Evolutionary conservation across 2,113 vertebrate genomes (phyloP).

Genomic region (Pseudolaguvia tuberculata): DNA sequence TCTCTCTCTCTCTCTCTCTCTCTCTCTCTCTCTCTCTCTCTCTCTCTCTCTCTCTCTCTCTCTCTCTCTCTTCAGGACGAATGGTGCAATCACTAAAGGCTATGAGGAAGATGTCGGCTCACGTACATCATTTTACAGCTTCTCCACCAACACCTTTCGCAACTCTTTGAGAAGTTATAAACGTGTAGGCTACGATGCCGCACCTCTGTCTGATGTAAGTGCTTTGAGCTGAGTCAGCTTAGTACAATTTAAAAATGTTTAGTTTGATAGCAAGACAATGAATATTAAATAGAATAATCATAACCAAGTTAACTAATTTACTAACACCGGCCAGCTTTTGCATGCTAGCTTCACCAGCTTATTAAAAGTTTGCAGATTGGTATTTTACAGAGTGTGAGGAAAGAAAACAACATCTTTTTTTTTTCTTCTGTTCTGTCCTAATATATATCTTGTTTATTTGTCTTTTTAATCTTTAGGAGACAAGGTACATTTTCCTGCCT

Average conservation of each 20-base stretch:
- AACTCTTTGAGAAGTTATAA: conserved; percentile 70
- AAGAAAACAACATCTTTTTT: neutral
- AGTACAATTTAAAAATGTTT: neutral
- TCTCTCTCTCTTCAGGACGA: conserved; percentile 60
- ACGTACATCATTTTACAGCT: conserved; percentile 74
- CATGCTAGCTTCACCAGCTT: neutral
- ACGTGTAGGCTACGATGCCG: conserved; percentile 50
- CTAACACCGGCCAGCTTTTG: neutral
- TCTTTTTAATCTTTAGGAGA: conserved; percentile 61
- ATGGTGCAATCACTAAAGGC: conserved; percentile 68
- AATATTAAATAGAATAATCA: too few species aligned
- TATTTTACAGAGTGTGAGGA: neutral
- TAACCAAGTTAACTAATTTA: too few species aligned
- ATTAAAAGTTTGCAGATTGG: neutral
- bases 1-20: too few species aligned
- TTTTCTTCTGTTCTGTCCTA: neutral
- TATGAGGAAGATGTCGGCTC: conserved; percentile 73
- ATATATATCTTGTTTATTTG: neutral
- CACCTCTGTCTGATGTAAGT: conserved; percentile 58
- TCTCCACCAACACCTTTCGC: conserved; percentile 76
- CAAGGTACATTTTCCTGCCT: conserved; percentile 70
- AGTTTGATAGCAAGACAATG: too few species aligned
- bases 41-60: too few species aligned
- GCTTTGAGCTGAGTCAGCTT: neutral
- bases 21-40: neutral